These are phyloP conservation scores for Rhizomys pruinosus DNA, from an alignment of 2,113 vertebrate genomes.

Conservation along the genomic window DNA sequence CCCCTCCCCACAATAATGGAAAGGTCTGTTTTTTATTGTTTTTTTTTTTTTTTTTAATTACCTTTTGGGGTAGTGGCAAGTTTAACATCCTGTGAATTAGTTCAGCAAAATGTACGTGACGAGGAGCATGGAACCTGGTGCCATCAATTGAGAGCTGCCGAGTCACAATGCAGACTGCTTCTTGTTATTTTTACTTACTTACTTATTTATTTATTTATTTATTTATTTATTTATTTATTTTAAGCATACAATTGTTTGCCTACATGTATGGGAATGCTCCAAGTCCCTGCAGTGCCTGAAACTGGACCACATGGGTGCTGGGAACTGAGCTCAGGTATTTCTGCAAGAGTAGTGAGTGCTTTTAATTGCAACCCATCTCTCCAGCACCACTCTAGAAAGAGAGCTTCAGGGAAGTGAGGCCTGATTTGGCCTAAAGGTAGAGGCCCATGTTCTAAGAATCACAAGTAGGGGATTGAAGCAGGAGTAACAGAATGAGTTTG, in stretches of 20 bases:
- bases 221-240: background rate
- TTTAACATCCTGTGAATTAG: background rate
- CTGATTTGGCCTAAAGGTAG: background rate
- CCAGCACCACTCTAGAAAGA: no score
- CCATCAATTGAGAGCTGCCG: background rate
- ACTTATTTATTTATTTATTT: background rate
- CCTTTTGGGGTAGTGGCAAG: background rate
- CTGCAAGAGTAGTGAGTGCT: no score
- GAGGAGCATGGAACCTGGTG: background rate
- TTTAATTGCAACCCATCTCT: no score
- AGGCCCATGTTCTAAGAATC: no score
- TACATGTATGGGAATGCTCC: background rate
- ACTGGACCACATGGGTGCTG: no score
- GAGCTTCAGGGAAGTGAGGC: background rate
- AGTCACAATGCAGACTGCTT: background rate
- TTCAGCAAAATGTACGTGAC: background rate
- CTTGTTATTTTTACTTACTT: no score
- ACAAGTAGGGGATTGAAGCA: background rate
- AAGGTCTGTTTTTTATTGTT: background rate
- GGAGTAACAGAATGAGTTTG: background rate
- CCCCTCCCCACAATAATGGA: background rate
- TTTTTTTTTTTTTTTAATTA: no score
- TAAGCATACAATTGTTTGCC: background rate
- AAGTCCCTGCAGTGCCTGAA: no score
- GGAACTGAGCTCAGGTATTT: no score